Base-by-base conservation (phyloP, 2,888 invertebrate species). In the Hirtodrosophila confusa region DNA sequence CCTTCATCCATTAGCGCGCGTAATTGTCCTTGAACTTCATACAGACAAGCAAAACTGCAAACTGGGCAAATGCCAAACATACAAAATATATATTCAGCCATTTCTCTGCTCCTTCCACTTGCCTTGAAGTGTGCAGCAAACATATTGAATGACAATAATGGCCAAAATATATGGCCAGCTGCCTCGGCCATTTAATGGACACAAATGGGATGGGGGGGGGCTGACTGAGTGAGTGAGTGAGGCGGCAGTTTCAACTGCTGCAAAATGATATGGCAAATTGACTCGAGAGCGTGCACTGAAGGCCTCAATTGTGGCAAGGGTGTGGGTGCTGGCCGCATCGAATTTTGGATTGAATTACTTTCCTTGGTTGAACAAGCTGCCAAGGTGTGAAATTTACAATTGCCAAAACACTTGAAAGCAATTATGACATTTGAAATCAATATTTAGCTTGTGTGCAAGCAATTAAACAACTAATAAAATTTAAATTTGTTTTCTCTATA, bases 1-100 rank as follows among this genome's bases (percentile, higher is more conserved):
- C 35, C 6, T 55, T 40, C 44, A 37, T 56, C 60, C 47, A 58
- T 57, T 72, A 65, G 51, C 36, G 31, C 44, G 24, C 36, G 39
- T 71, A 77, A 87, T 70, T 74, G 79, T 63, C 83, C 88, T 87
- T 83, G 88, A 83, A 87, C 86, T 85, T 72, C 63, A 53, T 7
- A 60, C 54, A 56, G 44, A 70, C 39, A 49, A 35, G 45, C 11
- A 27, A 39, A 37, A 10, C 23, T 35, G 48, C 8, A 24, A 48
- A 33, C 53, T 82, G 66, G 51, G 56, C 45, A 80, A 80, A 75
- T 69, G 78, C 64, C 84, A 80, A 80, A 58, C 48, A 68, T 57
- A 40, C 31, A 73, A 5, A 31, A 35, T 11, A 33, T 50, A 45
- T 37, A 35, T 58, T 31, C 27, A 44, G 33, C 11, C 35, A 45